Evolutionary conservation across 1,140 invertebrate genomes (phyloP).

Genomic region (Nautilus pompilius): DNA sequence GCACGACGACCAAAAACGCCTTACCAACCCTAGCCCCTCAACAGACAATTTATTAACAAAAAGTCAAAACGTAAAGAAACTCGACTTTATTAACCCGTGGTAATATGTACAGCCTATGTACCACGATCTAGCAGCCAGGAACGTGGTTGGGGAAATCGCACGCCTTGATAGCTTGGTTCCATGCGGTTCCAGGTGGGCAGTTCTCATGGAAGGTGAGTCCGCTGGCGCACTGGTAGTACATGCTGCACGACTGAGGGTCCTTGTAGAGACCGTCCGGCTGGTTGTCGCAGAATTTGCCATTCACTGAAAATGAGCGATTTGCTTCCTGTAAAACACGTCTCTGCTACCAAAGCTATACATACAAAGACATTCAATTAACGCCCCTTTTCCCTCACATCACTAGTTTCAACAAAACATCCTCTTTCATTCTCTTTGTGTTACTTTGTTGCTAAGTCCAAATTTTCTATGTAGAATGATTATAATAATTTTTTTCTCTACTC

Average conservation of each 20-base stretch:
- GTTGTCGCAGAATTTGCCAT: conserved; percentile 15
- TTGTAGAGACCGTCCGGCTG: conserved; percentile 15
- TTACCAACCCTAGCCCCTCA: no score
- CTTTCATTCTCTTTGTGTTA: background rate
- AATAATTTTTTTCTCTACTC: no score
- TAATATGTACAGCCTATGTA: no score
- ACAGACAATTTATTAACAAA: no score
- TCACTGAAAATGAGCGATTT: no score
- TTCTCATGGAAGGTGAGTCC: conserved; percentile 12
- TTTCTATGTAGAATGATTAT: background rate
- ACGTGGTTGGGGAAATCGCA: conserved; percentile 22
- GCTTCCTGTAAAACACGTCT: no score
- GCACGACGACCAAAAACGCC: no score
- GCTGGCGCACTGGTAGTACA: conserved; percentile 18
- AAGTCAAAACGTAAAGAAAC: no score
- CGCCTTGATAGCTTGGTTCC: conserved; percentile 7
- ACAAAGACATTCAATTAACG: conserved; percentile 1
- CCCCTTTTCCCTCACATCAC: background rate
- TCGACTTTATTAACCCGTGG: no score
- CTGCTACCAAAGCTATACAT: no score
- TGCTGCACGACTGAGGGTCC: conserved; percentile 19
- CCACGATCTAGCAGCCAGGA: no score
- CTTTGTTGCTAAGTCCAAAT: background rate
- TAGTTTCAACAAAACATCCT: background rate
- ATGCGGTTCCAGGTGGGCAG: conserved; percentile 17